Percentiles rank a stretch among this genome's conserved stretches.
Evolutionary conservation across 2,113 vertebrate species (phyloP).

Genomic region (Lanius collurio): DNA sequence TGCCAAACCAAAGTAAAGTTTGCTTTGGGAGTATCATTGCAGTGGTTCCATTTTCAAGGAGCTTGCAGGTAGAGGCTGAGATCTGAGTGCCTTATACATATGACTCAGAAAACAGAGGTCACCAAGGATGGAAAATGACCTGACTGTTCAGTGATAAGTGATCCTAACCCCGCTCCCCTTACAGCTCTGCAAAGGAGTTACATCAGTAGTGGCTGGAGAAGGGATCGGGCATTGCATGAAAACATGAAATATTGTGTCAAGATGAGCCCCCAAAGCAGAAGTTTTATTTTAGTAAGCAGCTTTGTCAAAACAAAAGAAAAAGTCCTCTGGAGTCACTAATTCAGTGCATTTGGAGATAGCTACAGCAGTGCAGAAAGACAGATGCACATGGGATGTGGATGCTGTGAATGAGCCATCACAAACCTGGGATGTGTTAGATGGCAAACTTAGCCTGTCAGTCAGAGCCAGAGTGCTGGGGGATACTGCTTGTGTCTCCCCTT

Average conservation of each 20-base stretch:
- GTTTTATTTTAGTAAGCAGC: not conserved
- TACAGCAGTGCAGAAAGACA: not conserved
- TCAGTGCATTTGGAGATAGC: not conserved
- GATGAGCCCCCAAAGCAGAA: not conserved
- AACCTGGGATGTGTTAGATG: not conserved
- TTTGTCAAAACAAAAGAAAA: not conserved
- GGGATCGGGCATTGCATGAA: not conserved
- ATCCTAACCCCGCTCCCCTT: not conserved
- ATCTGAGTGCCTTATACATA: not conserved
- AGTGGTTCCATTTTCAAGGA: slow-evolving; percentile 68
- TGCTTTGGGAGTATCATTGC: slow-evolving; percentile 68
- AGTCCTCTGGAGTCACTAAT: not conserved
- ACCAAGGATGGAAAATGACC: not conserved
- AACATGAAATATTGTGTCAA: not conserved
- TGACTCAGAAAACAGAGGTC: not conserved
- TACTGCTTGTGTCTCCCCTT: not conserved
- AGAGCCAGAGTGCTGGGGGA: not conserved
- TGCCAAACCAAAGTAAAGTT: slow-evolving; percentile 72
- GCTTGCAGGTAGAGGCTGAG: slow-evolving; percentile 48
- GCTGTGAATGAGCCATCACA: not conserved
- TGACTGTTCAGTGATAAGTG: not conserved
- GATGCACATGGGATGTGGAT: not conserved
- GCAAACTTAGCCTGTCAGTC: not conserved
- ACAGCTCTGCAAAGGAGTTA: not conserved
- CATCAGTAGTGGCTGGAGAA: not conserved